Evolutionary conservation across 2,888 invertebrate species (phyloP), one percentile per base, ranked within the genome.

Genomic region (Drosophila pegasa): DNA sequence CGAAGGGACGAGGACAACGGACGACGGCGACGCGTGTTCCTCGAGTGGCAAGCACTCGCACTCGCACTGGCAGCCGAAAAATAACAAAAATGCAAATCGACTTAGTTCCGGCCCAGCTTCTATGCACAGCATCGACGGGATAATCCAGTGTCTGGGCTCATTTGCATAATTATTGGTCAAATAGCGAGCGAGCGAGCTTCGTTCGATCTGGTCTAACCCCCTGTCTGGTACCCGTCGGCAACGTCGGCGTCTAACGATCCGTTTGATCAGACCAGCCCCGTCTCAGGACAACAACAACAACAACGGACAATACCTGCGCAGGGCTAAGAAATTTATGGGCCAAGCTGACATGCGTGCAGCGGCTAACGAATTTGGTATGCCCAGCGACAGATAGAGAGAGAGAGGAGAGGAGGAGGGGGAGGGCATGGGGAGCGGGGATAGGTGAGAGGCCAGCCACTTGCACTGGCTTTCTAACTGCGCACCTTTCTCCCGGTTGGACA

Each of bases 21-120:
- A 67, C 20, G 45, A 41, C 16, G 10, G 40, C 51, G 48, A 52
- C 81, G 84, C 84, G 80, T 80, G 84, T 80, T 83, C 37, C 61
- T 76, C 80, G 69, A 68, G 68, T 52, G 41, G 8, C 51, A 27
- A 16, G 33, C n/a, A 48, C 48, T 33, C 25, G 29, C 47, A 51
- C 12, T 14, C 50, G 54, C 56, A 54, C 41, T 58, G 35, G 18
- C 41, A 62, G 1, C 43, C 43, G n/a, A 45, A 45, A 27, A 45
- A 45, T 5, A 45, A 16, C n/a, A 31, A 33, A 86, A 80, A 88
- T 87, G 85, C 89, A 89, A 89, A 85, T 85, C 69, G 50, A 73
- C 57, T 81, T 81, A 88, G 83, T 88, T 88, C 88, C 88, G 83
- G 83, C 87, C 55, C 80, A 88, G 88, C 83, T 83, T 88, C 83